Base-by-base conservation (phyloP, 1,140 invertebrate species). In the Coptotermes formosanus region DNA sequence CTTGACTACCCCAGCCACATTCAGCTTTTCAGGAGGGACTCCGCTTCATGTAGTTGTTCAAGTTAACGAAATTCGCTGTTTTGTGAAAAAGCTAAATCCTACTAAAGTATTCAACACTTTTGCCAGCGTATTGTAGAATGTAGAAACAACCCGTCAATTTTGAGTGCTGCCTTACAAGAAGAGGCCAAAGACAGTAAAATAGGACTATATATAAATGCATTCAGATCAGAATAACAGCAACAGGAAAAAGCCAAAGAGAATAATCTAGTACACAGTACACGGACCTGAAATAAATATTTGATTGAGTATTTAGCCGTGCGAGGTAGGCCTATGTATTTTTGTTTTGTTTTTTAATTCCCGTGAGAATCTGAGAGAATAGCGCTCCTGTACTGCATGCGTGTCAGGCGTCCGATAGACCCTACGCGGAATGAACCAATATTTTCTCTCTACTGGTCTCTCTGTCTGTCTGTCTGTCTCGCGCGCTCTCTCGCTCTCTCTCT, bases 231-330 rank as follows among this genome's bases (percentile, higher is more conserved):
- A 75, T 14, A 75, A n/a, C 64, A 14, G 64, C 25, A 75, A 75
- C 25, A 30, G n/a, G 16, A n/a, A 30, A 1, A 75, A 75, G 64
- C 64, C 64, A 75, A 75, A 75, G 64, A 75, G 64, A 75, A 75
- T 75, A 75, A n/a, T 75, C 64, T n/a, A 75, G 25, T 14, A 75
- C 8, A 30, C 64, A 75, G 64, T 30, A 30, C 25, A 75, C 64
- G 64, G 4, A 75, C 9, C 19, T 75, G n/a, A 75, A 75, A 75
- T 75, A 75, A 75, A 75, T 75, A 75, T 75, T 75, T 75, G 64
- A 75, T 75, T 75, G 64, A 75, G n/a, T 75, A 75, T 75, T 75
- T 75, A n/a, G 64, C 64, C n/a, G 6, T 75, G 64, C 25, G 64
- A 25, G n/a, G 9, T 75, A 75, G 7, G 64, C 64, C 3, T 69